Evolutionary conservation across 1,140 invertebrate species (phyloP), one percentile per base, ranked within the genome.

Genomic region (Brachionus rotundiformis): DNA sequence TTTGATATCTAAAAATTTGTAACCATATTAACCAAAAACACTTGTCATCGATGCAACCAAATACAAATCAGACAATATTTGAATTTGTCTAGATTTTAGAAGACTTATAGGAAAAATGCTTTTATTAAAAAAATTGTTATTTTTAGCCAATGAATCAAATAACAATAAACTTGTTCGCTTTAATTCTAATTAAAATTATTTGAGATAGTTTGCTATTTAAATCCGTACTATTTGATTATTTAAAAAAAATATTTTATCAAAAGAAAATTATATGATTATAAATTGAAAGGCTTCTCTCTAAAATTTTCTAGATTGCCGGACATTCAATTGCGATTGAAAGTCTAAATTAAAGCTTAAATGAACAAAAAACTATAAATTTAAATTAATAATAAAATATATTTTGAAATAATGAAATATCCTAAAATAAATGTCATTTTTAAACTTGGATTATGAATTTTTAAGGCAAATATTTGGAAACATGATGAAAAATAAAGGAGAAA

Each of bases 41-140:
- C 29, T 33, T 27, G 3, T 23, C 29, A 29, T 29, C 25, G 29
- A 63, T 29, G 61, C 29, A 63, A 63, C 61, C 29, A 31, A 63
- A 63, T 63, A 59, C n/a, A 54, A 54, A 19, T 63, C 61, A 63
- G 61, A 63, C 61, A 33, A 63, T 63, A 29, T 63, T 63, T 63
- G 29, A 63, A 29, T 63, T 29, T 1, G 25, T 27, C 61, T 33
- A 29, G 61, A 63, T 29, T 63, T 29, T 8, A 29, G 29, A 63
- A 63, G 61, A 63, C 47, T 54, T 54, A 54, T 54, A 54, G 4
- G 16, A 19, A 19, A 54, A 54, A 25, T 19, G 47, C 47, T 54
- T 19, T 54, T 54, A 54, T 54, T 54, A 54, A 19, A 54, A n/a
- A 54, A 7, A 19, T 54, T 54, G 19, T 54, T 54, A 19, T 54